phyloP scores from a whole-genome alignment of 2,113 vertebrate species.

The Alligator sinensis region DNA sequence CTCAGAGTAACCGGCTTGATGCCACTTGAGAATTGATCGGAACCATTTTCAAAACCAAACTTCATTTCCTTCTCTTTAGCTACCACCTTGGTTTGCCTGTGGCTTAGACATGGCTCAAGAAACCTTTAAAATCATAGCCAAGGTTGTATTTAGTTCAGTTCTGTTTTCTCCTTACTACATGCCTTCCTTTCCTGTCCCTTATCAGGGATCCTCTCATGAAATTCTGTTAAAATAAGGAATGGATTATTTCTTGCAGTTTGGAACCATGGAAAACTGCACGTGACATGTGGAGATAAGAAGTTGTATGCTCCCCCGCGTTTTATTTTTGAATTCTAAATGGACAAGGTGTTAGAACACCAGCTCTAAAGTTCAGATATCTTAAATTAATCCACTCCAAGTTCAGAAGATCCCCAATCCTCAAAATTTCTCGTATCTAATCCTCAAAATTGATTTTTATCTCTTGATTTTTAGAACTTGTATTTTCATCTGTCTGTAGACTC shows the following conservation, averaged over 20 bases:
- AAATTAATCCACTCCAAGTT: background rate
- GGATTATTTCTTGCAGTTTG: background rate
- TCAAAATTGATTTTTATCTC: background rate
- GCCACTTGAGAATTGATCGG: background rate
- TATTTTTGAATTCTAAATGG: background rate
- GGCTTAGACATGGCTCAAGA: background rate
- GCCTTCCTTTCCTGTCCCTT: background rate
- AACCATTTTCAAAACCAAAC: background rate
- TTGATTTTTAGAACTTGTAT: background rate
- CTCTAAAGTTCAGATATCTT: background rate
- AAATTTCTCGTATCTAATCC: background rate
- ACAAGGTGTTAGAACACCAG: background rate
- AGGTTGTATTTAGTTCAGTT: background rate
- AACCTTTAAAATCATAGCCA: background rate
- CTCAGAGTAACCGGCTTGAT: background rate
- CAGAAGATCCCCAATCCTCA: background rate
- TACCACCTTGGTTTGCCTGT: background rate
- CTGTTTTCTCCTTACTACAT: background rate
- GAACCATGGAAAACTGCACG: background rate
- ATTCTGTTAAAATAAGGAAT: background rate
- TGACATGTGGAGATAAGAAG: too few species aligned
- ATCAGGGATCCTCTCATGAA: background rate
- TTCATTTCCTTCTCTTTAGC: background rate
- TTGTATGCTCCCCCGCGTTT: too few species aligned
- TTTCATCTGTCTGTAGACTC: background rate